Evolutionary conservation across 2,797 vertebrate species (phyloP).

Genomic region (Arvicola amphibius): DNA sequence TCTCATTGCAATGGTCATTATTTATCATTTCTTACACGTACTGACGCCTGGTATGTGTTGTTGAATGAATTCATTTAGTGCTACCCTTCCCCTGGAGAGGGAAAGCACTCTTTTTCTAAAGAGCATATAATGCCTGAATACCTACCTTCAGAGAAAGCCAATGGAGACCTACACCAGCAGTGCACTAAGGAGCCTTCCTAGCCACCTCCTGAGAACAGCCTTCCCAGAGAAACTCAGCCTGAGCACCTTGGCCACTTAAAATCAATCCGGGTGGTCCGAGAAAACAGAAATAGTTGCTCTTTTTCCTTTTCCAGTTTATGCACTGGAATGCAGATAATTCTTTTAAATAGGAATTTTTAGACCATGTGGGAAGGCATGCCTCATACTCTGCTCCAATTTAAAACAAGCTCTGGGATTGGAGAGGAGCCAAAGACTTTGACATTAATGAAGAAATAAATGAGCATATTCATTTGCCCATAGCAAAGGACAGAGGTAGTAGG

Average conservation of each 20-base stretch:
- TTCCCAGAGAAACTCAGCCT: not conserved
- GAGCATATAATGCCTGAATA: not conserved
- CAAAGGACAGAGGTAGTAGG: not conserved
- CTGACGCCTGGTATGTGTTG: not conserved
- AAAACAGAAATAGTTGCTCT: conserved; percentile 48
- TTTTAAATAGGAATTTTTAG: conserved; percentile 81
- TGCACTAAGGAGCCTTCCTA: not conserved
- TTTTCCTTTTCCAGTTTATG: conserved; percentile 65
- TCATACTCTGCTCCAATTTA: conserved; percentile 74
- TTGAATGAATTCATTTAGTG: not conserved
- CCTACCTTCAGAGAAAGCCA: not conserved
- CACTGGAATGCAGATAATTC: conserved; percentile 73
- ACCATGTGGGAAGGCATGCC: conserved; percentile 75
- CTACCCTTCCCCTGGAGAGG: not conserved
- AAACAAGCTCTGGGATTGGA: conserved; percentile 65
- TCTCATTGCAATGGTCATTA: not conserved
- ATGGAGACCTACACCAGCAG: not conserved
- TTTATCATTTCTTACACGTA: not conserved
- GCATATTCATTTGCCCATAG: not conserved
- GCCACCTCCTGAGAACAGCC: not conserved
- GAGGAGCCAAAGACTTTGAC: conserved; percentile 42
- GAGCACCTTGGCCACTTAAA: conserved; percentile 24
- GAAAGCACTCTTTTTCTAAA: conserved; percentile 8
- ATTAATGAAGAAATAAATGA: conserved; percentile 25
- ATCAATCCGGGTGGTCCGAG: conserved; percentile 37